phyloP scores from a whole-genome alignment of 2,113 vertebrate species.

The Emydocephalus ijimae region DNA sequence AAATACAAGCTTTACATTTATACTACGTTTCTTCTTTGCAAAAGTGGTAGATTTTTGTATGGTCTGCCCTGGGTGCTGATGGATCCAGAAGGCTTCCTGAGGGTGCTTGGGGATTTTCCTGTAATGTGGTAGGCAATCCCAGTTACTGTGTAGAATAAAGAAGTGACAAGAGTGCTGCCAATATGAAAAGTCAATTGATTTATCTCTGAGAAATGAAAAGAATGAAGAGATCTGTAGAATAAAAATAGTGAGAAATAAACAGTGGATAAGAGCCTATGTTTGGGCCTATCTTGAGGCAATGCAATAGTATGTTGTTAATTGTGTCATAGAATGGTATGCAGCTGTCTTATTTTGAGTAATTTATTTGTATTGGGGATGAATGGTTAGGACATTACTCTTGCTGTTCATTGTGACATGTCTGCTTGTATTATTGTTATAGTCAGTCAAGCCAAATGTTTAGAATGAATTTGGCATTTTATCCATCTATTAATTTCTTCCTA shows the following conservation, averaged over 20 bases:
- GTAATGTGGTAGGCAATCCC: background rate
- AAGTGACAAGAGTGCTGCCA: background rate
- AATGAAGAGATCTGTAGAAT: background rate
- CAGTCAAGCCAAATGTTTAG: background rate
- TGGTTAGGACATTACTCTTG: background rate
- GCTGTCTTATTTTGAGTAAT: background rate
- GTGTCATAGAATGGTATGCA: background rate
- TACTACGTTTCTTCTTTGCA: background rate
- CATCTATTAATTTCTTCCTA: background rate
- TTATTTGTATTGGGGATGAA: background rate
- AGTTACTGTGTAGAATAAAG: background rate
- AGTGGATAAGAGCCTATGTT: background rate
- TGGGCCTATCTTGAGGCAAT: background rate
- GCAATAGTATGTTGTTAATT: background rate
- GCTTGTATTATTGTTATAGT: background rate
- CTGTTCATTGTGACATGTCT: background rate
- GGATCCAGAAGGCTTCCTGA: background rate
- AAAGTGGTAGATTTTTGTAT: background rate
- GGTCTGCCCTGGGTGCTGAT: background rate
- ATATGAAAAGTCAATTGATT: background rate
- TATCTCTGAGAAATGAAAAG: background rate
- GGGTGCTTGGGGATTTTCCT: background rate
- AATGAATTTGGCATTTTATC: background rate
- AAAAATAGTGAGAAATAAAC: background rate
- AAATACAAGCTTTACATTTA: background rate